Percentiles rank a stretch among this genome's conserved stretches.
These are phyloP conservation scores for Chinchilla lanigera DNA, from an alignment of 2,113 vertebrate genomes.

Conservation along the genomic window DNA sequence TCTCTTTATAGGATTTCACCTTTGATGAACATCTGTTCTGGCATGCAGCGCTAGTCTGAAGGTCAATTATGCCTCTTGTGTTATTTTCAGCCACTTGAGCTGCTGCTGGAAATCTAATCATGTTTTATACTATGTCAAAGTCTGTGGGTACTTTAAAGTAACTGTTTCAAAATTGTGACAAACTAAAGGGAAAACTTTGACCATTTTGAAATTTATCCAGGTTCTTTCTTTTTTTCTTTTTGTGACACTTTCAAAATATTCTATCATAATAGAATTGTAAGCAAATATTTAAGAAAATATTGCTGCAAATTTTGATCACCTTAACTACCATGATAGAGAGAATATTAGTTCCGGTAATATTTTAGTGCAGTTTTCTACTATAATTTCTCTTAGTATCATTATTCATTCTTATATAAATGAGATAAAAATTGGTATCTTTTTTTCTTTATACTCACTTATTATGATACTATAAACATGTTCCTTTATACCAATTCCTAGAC, in stretches of 20 bases:
- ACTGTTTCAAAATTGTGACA: slow-evolving; percentile 23
- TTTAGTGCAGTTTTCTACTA: background rate
- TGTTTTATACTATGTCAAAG: slow-evolving; percentile 67
- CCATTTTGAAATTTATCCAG: background rate
- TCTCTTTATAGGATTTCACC: slow-evolving; percentile 46
- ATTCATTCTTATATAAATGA: background rate
- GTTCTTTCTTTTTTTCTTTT: background rate
- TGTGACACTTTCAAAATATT: background rate
- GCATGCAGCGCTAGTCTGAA: slow-evolving; percentile 64
- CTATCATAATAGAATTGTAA: background rate
- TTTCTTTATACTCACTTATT: background rate
- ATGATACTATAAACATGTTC: background rate
- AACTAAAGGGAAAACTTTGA: background rate
- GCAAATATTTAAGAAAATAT: background rate
- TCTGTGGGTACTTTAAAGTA: slow-evolving; percentile 50
- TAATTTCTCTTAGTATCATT: background rate
- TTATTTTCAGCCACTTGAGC: slow-evolving; percentile 52
- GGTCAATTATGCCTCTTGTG: slow-evolving; percentile 64
- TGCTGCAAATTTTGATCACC: background rate
- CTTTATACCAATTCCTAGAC: fast-evolving
- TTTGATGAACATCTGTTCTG: slow-evolving; percentile 66
- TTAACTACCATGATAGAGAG: background rate
- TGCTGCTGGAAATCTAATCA: slow-evolving; percentile 64
- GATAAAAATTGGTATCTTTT: background rate
- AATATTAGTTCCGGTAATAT: background rate